Percentiles rank a stretch among this genome's conserved stretches.
Conservation (phyloP, 2,113 vertebrate genomes). For the Hipposideros armiger region DNA sequence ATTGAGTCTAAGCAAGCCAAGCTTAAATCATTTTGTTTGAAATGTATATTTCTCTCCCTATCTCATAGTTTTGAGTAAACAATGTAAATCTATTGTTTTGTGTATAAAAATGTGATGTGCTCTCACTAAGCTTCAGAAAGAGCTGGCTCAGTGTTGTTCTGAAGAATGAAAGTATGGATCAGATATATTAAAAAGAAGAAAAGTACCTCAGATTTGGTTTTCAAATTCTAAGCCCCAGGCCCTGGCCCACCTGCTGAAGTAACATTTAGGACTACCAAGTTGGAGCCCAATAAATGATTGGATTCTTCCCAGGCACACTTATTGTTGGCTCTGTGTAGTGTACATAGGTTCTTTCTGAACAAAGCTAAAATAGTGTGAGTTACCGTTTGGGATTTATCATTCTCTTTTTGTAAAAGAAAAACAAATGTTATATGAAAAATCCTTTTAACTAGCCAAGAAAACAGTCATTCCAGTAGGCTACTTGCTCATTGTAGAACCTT, state of each 20-base stretch:
- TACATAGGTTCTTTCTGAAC: not conserved
- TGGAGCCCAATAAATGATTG: not conserved
- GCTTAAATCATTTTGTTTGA: constrained; percentile 3
- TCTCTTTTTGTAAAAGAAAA: not conserved
- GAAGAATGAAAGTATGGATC: not conserved
- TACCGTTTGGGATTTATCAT: not conserved
- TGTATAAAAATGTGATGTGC: not conserved
- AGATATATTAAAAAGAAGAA: not conserved
- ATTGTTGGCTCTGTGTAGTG: not conserved
- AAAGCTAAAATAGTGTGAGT: not conserved
- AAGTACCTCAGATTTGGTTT: not conserved
- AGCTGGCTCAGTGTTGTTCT: not conserved
- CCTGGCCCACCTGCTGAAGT: not conserved
- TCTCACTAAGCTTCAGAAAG: not conserved
- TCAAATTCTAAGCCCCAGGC: not conserved
- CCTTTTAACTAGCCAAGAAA: not conserved
- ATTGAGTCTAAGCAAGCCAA: not conserved
- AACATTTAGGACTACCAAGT: not conserved
- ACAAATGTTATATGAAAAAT: not conserved
- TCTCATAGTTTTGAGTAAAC: not conserved
- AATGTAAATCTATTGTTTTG: not conserved
- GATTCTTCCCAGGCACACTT: not conserved
- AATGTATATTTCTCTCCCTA: not conserved
- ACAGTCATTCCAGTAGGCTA: not conserved
- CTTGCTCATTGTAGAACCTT: not conserved